These are phyloP conservation scores for Gryllus longicercus DNA, from an alignment of 2,888 invertebrate species.

Conservation along the genomic window DNA sequence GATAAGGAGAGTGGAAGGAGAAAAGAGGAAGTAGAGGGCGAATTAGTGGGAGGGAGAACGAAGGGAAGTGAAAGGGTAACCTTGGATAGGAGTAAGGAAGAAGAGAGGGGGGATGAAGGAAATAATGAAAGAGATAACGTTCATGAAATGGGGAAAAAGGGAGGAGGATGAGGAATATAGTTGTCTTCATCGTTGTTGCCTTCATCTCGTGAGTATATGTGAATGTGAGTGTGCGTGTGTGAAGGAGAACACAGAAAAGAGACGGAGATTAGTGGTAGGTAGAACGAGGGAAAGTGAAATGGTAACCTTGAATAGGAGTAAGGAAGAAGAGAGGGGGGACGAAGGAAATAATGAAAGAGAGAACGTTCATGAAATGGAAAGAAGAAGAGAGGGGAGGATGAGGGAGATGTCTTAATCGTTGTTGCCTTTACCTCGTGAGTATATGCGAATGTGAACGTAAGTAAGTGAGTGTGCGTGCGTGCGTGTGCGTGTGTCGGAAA, in stretches of 20 bases:
- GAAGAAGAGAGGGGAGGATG: background rate
- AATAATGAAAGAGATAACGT: background rate
- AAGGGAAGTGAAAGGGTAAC: background rate
- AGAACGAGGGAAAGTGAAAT: background rate
- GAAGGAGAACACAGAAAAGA: background rate
- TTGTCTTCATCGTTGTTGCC: too few species aligned
- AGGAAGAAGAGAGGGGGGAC: background rate
- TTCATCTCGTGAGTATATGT: too few species aligned
- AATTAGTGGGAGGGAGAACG: background rate
- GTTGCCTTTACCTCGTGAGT: background rate
- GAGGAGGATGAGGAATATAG: background rate
- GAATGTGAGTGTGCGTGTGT: too few species aligned
- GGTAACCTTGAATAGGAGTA: background rate
- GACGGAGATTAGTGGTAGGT: background rate
- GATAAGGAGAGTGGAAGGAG: background rate
- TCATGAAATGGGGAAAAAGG: background rate
- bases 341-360: background rate
- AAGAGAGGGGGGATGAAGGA: background rate
- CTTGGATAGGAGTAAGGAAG: background rate
- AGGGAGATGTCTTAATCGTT: background rate
- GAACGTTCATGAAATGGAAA: background rate
- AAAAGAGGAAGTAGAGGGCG: background rate
- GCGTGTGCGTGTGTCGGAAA: too few species aligned
- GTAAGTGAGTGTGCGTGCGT: too few species aligned
- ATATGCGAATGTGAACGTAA: too few species aligned